Evolutionary conservation across 2,888 invertebrate species (phyloP).

Genomic region (Euproctis similis): DNA sequence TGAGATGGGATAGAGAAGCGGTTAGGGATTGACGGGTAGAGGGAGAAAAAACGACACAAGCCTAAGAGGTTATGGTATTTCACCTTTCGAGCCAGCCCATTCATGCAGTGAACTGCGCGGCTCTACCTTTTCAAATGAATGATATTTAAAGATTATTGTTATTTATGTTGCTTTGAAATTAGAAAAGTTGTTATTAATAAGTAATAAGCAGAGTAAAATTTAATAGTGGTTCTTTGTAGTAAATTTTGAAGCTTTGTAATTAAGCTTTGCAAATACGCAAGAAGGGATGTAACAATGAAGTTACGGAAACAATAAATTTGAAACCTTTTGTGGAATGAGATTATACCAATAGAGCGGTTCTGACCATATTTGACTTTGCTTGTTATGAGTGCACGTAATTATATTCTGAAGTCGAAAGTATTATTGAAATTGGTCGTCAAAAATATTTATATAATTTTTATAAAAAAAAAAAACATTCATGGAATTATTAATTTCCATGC

Average conservation of each 20-base stretch:
- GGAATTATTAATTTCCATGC: not conserved
- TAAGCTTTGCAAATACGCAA: constrained; percentile 24
- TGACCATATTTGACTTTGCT: constrained; percentile 23
- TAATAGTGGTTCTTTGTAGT: not conserved
- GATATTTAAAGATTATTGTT: too few relatives aligned
- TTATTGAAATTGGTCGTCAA: too few relatives aligned
- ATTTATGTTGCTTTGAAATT: too few relatives aligned
- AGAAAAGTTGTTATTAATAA: too few relatives aligned
- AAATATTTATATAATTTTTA: not conserved
- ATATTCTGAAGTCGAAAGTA: too few relatives aligned
- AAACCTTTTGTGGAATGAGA: constrained; percentile 26
- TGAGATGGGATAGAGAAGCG: too few relatives aligned
- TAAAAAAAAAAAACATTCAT: not conserved
- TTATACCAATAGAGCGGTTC: constrained; percentile 23
- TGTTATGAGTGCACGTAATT: constrained; percentile 1
- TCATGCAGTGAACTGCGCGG: too few relatives aligned
- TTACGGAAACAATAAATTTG: constrained; percentile 38
- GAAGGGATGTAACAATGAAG: constrained; percentile 29
- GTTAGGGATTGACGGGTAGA: too few relatives aligned
- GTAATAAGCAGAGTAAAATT: not conserved
- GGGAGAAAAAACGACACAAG: too few relatives aligned
- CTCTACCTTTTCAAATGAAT: too few relatives aligned
- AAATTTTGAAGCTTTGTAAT: constrained; percentile 10
- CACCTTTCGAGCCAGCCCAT: too few relatives aligned
- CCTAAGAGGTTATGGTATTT: too few relatives aligned